Conservation (phyloP, 2,888 invertebrate genomes). For the Branchipolynoe longqiensis region DNA sequence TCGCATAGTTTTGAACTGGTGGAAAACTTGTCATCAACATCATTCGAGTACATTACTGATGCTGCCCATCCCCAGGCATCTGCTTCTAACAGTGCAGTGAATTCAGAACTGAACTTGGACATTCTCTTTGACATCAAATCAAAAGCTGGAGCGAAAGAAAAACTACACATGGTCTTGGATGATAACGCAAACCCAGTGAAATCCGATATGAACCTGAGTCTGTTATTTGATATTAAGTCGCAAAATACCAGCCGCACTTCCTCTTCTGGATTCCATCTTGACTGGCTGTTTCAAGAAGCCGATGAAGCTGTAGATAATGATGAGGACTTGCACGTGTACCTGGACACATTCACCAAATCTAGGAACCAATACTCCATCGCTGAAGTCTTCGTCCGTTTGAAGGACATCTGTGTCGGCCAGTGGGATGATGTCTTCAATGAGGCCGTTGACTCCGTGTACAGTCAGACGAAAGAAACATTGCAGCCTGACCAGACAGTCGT, state of each 20-base stretch:
- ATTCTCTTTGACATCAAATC: too few relatives aligned
- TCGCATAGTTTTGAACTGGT: slow-evolving; percentile 1
- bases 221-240: background rate
- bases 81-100: too few relatives aligned
- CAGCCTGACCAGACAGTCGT: background rate
- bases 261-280: slow-evolving; percentile 14
- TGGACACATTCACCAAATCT: background rate
- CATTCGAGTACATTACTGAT: background rate
- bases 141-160: too few relatives aligned
- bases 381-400: background rate
- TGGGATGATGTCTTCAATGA: slow-evolving; percentile 12
- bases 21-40: background rate
- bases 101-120: background rate
- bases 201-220: background rate
- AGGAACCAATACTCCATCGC: background rate
- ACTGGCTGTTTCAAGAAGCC: slow-evolving; percentile 2
- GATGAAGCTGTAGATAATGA: background rate
- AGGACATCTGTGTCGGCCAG: slow-evolving; percentile 18
- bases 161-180: too few relatives aligned
- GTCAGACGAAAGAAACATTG: background rate
- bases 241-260: background rate
- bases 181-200: background rate
- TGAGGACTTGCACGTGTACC: background rate
- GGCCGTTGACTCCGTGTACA: background rate
- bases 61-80: too few relatives aligned